phyloP scores from a whole-genome alignment of 1,140 invertebrate genomes.

The Microplitis mediator region DNA sequence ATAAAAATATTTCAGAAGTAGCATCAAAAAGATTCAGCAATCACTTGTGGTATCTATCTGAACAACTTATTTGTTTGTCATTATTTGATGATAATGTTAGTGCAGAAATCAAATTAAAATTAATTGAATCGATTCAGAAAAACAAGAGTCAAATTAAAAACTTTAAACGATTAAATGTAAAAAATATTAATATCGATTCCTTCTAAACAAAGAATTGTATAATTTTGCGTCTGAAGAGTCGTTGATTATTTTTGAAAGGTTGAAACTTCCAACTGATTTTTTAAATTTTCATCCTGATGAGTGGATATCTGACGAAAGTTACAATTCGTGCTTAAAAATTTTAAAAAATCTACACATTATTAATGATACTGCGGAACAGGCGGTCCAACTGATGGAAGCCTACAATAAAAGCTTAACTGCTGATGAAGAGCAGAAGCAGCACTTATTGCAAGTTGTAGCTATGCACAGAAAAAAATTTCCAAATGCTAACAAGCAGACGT shows the following conservation, averaged over 20 bases:
- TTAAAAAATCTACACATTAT: too few relatives aligned
- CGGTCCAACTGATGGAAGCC: too few relatives aligned
- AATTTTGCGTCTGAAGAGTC: slow-evolving; percentile 13
- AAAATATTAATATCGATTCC: background rate
- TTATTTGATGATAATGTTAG: slow-evolving; percentile 41
- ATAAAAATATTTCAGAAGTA: slow-evolving; percentile 18
- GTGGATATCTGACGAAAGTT: slow-evolving; percentile 8
- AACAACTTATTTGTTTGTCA: slow-evolving; percentile 37
- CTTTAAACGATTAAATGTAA: background rate
- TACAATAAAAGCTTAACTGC: too few relatives aligned
- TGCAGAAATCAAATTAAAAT: slow-evolving; percentile 29
- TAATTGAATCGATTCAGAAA: slow-evolving; percentile 11
- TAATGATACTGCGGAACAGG: too few relatives aligned
- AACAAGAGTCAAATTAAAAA: slow-evolving; percentile 7
- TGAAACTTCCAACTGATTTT: background rate
- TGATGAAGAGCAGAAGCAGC: too few relatives aligned
- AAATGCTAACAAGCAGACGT: too few relatives aligned
- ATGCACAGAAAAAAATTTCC: too few relatives aligned
- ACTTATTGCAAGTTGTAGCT: too few relatives aligned
- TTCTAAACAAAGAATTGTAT: slow-evolving; percentile 10
- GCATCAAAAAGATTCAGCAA: slow-evolving; percentile 33
- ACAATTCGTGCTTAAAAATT: too few relatives aligned
- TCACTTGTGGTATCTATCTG: slow-evolving; percentile 44
- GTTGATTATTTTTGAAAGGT: slow-evolving; percentile 5
- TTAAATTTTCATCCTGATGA: slow-evolving; percentile 7